Evolutionary conservation across 2,888 invertebrate species (phyloP).

Genomic region (Pyrgus malvae): DNA sequence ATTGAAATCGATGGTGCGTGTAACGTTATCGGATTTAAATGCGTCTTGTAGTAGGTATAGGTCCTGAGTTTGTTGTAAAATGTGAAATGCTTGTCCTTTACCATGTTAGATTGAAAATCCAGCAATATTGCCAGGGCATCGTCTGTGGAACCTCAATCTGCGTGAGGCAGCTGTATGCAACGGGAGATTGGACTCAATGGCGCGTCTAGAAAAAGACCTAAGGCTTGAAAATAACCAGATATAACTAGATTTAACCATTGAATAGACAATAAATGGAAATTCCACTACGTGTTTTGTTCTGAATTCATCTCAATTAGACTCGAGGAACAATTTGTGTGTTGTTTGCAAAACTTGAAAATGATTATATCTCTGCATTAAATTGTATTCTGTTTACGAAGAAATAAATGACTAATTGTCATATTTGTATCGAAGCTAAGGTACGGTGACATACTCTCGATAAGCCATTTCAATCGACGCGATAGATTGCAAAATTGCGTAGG

Average conservation of each 20-base stretch:
- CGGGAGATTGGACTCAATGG: slow-evolving; percentile 21
- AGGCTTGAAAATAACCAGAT: slow-evolving; percentile 12
- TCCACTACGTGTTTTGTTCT: no score
- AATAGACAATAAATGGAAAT: no score
- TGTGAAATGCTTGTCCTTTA: slow-evolving; percentile 6
- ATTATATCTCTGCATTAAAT: no score
- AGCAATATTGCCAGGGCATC: slow-evolving; percentile 11
- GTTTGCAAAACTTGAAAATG: no score
- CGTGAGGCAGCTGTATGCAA: slow-evolving; percentile 19
- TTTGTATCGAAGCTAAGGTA: neutral
- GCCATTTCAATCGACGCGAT: slow-evolving; percentile 12
- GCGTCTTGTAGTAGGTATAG: neutral
- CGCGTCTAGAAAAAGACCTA: slow-evolving; percentile 22
- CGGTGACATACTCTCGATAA: slow-evolving; percentile 22
- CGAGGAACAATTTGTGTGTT: no score
- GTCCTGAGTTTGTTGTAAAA: slow-evolving; percentile 1
- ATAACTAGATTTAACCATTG: neutral
- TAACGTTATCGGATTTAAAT: neutral
- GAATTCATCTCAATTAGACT: no score
- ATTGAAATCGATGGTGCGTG: slow-evolving; percentile 1
- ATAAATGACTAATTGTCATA: neutral
- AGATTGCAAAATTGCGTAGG: slow-evolving; percentile 17
- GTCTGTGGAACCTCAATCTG: slow-evolving; percentile 15
- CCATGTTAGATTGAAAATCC: slow-evolving; percentile 24
- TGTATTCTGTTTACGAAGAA: no score